Base-by-base conservation (phyloP, 2,888 invertebrate species). In the Macrophya annulata region DNA sequence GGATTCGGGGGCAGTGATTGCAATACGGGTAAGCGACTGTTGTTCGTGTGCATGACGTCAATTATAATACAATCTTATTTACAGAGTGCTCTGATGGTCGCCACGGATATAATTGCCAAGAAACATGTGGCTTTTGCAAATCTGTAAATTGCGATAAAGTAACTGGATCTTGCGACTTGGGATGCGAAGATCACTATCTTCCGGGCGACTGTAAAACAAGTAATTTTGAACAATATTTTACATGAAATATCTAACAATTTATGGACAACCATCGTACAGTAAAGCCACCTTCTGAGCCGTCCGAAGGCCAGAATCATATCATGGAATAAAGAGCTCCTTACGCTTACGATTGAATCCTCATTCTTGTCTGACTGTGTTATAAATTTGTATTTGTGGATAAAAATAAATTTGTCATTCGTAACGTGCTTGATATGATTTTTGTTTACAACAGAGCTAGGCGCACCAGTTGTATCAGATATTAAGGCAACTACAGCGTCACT, bases 101-200 rank as follows among this genome's bases (percentile, higher is more conserved):
- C 2, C 92, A 90, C 43, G 92, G 92, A 8, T 87, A 89, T 25
- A 87, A 86, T 59, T 92, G 92, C 72, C 84, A 85, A 25, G 31
- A 88, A 31, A 82, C 12, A 8, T 91, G 92, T 76, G 88, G 89
- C 8, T 51, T 85, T 31, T 92, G 92, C 48, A 0, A 59, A 0
- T 1, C 71, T 0, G 9, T 21, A 0, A 15, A 10, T 15, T 90
- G 90, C 40, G 17, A 87, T 84, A 76, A 15, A 9, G 68, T 45
- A 12, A 89, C 88, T 1, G 91, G 91, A 10, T 6, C 10, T 0
- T 91, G 91, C 62, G 37, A 0, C 2, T 0, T 40, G 1, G 88
- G 88, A 6, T 90, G 90, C 71, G 62, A 31, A 8, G 40, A 37
- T 40, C 15, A 71, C n/a, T 71, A 71, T 21, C 9, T 89, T 17